phyloP scores from a whole-genome alignment of 2,888 invertebrate genomes.

The Lasius platythorax region DNA sequence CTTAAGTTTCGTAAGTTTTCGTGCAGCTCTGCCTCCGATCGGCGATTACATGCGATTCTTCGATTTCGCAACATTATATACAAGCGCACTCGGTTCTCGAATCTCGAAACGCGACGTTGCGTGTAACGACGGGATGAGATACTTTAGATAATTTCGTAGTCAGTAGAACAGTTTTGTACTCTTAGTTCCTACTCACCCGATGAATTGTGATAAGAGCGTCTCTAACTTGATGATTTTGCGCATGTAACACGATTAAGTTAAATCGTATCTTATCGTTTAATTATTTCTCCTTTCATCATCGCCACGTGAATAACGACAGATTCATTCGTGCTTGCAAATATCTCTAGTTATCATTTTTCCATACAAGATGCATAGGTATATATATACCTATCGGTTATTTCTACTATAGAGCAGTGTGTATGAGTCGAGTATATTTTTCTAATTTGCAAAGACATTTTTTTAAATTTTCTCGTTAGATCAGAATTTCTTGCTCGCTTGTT shows the following conservation, averaged over 20 bases:
- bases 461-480: conserved; percentile 9
- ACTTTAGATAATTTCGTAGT: conserved; percentile 47
- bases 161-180: conserved; percentile 30
- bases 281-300: not conserved
- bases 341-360: not conserved
- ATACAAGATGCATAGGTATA: not conserved
- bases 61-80: not conserved
- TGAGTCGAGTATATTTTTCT: conserved; percentile 42
- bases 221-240: conserved; percentile 18
- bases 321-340: conserved; percentile 13
- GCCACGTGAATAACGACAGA: not conserved
- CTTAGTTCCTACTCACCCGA: conserved; percentile 46
- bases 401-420: not conserved
- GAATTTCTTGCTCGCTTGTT: not conserved
- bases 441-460: conserved; percentile 35
- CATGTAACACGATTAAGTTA: conserved; percentile 21
- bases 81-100: not conserved
- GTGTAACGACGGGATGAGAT: not conserved
- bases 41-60: not conserved
- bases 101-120: conserved; percentile 35
- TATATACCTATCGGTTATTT: not conserved
- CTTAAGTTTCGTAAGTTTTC: not conserved
- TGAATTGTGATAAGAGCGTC: conserved; percentile 44
- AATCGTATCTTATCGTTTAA: not conserved
- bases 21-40: not conserved